Evolutionary conservation across 2,888 invertebrate species (phyloP).

Genomic region (Drosophila planitibia): DNA sequence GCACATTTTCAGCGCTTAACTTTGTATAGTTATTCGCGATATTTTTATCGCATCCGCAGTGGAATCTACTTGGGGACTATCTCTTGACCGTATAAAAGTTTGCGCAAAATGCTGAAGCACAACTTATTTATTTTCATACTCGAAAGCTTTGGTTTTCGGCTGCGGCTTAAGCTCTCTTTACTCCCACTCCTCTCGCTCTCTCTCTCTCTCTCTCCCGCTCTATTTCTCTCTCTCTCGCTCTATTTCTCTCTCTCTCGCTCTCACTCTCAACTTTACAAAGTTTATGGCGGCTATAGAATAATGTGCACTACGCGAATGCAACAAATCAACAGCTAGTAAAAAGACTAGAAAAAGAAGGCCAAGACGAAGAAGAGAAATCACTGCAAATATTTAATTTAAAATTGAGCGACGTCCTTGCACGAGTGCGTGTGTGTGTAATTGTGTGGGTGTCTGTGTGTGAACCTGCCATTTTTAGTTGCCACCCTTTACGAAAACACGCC

Average conservation of each 20-base stretch:
- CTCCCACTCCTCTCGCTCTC: neutral
- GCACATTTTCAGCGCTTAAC: constrained; percentile 27
- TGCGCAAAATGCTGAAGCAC: constrained; percentile 31
- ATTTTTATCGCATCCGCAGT: constrained; percentile 40
- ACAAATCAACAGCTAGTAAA: constrained; percentile 34
- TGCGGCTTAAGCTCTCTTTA: constrained; percentile 20
- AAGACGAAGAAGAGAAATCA: constrained; percentile 13
- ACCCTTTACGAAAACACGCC: constrained; percentile 20
- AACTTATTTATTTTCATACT: constrained; percentile 74
- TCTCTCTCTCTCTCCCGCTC: neutral
- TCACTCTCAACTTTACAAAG: neutral
- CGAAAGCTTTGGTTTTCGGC: constrained; percentile 45
- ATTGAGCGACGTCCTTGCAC: constrained; percentile 30
- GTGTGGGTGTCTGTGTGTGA: constrained; percentile 3
- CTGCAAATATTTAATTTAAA: constrained; percentile 71
- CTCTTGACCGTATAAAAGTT: constrained; percentile 55
- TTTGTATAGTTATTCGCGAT: constrained; percentile 40
- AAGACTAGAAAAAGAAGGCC: constrained; percentile 2
- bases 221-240: neutral
- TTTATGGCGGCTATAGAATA: constrained; percentile 16
- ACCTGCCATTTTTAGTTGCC: constrained; percentile 18
- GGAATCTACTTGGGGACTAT: constrained; percentile 35
- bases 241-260: too few species aligned
- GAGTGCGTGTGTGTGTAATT: neutral
- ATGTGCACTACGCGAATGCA: constrained; percentile 27